Base-by-base conservation (phyloP, 2,888 invertebrate genomes). In the Unio pictorum region DNA sequence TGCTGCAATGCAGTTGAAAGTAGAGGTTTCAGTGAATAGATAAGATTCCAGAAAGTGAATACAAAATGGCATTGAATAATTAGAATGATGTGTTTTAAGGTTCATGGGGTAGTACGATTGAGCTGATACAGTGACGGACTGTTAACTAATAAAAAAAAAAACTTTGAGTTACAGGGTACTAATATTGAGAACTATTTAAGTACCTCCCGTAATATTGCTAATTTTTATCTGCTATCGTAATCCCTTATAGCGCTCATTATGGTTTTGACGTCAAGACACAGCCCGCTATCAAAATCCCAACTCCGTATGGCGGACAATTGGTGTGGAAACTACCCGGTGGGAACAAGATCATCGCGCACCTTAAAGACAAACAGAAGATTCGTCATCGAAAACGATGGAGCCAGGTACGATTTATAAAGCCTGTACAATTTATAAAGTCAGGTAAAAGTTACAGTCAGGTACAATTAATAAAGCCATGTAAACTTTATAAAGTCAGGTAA, bases 301-400 rank as follows among this genome's bases (percentile, higher is more conserved):
- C 95, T 0, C 96, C 96, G 0, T 96, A 96, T 77, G 96, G 96
- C 0, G 97, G 97, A 0, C 93, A 95, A 30, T 90, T 97, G 59
- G 93, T 94, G 1, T 96, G 96, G 95, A 93, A 92, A 0, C 89
- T 97, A 68, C 96, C 96, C 0, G 96, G 96, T 0, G 94, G 94
- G 82, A 96, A 95, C 30, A 94, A 94, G 88, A 91, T 97, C 90
- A 93, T 95, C 76, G 95, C 94, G 15, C 97, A 97, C 89, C 91
- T 97, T 71, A 97, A 97, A 88, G 96, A 97, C 89, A 96, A 95
- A 86, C 92, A 93, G 28, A 95, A 95, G 88, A 96, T 97, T 67
- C 92, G 97, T 56, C 94, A 95, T 84, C 94, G 95, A 87, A 97
- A 97, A 89, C 92, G 97, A 72, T 97, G 97, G 97, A 96, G 96